These are phyloP conservation scores for Drosophila meridiana DNA, from an alignment of 2,888 invertebrate genomes.

Conservation along the genomic window DNA sequence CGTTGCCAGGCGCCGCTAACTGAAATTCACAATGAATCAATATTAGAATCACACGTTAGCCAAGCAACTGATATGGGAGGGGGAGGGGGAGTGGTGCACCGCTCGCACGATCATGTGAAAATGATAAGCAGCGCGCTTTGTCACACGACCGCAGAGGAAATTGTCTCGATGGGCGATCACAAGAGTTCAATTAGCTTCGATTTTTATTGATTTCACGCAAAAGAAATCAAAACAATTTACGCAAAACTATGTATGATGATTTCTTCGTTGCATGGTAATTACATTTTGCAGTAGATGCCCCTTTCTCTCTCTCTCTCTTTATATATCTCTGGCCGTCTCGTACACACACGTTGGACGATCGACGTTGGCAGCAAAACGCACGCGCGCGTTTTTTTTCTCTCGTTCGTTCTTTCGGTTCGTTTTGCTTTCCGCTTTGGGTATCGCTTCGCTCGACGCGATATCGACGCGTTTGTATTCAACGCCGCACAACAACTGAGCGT, in stretches of 20 bases:
- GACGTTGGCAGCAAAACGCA: slow-evolving; percentile 51
- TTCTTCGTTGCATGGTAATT: slow-evolving; percentile 52
- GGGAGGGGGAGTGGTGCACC: neutral
- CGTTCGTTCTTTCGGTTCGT: slow-evolving; percentile 15
- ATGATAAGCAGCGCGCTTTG: slow-evolving; percentile 60
- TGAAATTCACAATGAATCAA: slow-evolving; percentile 41
- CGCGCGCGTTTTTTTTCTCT: slow-evolving; percentile 60
- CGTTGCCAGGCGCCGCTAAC: slow-evolving; percentile 45
- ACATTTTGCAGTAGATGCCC: slow-evolving; percentile 46
- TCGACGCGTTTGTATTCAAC: slow-evolving; percentile 77
- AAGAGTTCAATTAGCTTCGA: slow-evolving; percentile 74
- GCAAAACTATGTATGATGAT: slow-evolving; percentile 56
- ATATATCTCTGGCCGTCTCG: neutral
- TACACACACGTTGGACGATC: slow-evolving; percentile 20
- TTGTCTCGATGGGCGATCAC: slow-evolving; percentile 48
- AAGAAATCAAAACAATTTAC: slow-evolving; percentile 72
- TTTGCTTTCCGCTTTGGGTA: slow-evolving; percentile 27
- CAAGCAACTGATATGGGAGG: neutral
- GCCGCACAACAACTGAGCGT: slow-evolving; percentile 83
- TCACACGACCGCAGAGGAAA: slow-evolving; percentile 36
- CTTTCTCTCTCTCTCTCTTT: neutral
- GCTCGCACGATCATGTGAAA: slow-evolving; percentile 74
- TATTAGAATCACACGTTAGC: slow-evolving; percentile 15
- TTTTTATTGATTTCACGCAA: slow-evolving; percentile 71
- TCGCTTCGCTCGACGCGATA: slow-evolving; percentile 50